These are phyloP conservation scores for Rotaria magnacalcarata DNA, from an alignment of 2,888 invertebrate genomes.

Conservation along the genomic window DNA sequence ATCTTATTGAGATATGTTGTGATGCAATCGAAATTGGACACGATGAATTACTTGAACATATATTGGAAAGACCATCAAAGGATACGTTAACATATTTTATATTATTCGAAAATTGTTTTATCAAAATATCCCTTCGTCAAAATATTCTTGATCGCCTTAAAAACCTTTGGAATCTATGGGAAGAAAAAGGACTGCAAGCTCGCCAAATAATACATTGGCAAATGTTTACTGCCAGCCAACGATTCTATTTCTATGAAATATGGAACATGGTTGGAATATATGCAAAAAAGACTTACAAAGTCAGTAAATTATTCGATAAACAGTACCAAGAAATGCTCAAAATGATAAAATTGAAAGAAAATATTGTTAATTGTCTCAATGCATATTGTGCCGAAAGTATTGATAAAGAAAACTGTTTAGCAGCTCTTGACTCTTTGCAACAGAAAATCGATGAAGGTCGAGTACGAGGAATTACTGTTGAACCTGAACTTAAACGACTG, in stretches of 20 bases:
- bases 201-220: constrained; percentile 5
- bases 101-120: neutral
- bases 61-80: neutral
- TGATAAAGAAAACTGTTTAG: neutral
- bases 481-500: neutral
- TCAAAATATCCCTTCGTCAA: neutral
- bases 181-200: neutral
- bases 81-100: neutral
- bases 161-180: neutral
- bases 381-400: neutral
- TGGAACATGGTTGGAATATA: neutral
- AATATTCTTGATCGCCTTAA: neutral
- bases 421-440: neutral
- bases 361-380: neutral
- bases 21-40: neutral
- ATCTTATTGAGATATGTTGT: constrained; percentile 14
- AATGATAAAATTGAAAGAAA: constrained; percentile 6
- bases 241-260: neutral
- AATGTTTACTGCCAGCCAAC: neutral
- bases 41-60: neutral
- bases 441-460: neutral
- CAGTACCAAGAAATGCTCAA: neutral
- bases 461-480: neutral
- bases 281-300: neutral
- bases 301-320: neutral